Evolutionary conservation across 2,888 invertebrate genomes (phyloP).

Genomic region (Dioctria rufipes): DNA sequence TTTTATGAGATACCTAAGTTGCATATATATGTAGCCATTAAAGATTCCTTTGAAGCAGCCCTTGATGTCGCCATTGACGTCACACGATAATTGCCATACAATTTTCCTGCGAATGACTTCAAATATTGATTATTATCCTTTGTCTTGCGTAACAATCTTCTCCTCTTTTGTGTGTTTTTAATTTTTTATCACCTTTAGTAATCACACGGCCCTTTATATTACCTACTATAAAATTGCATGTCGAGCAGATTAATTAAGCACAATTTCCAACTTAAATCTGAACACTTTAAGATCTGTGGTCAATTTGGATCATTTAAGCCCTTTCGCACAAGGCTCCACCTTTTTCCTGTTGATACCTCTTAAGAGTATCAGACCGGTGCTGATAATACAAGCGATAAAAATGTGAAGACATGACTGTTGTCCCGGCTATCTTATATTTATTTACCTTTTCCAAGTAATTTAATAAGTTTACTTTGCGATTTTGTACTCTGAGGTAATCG

Average conservation of each 20-base stretch:
- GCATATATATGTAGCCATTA: too few relatives aligned
- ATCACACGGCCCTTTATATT: too few relatives aligned
- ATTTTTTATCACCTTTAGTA: too few relatives aligned
- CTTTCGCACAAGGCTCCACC: slow-evolving; percentile 31
- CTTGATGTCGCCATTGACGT: too few relatives aligned
- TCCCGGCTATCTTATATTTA: slow-evolving; percentile 12
- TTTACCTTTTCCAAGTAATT: slow-evolving; percentile 43
- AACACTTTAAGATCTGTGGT: slow-evolving; percentile 38
- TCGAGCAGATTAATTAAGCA: slow-evolving; percentile 43
- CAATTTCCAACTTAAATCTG: slow-evolving; percentile 32
- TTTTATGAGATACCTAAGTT: too few relatives aligned
- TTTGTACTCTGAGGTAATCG: slow-evolving; percentile 22
- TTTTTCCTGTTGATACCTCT: slow-evolving; percentile 31
- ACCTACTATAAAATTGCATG: neutral
- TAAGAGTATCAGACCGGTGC: slow-evolving; percentile 22
- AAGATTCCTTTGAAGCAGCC: too few relatives aligned
- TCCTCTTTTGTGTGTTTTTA: too few relatives aligned
- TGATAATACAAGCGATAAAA: slow-evolving; percentile 26
- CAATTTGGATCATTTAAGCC: slow-evolving; percentile 27
- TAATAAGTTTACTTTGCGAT: slow-evolving; percentile 43
- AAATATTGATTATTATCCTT: too few relatives aligned
- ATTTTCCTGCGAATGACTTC: too few relatives aligned
- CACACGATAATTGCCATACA: too few relatives aligned
- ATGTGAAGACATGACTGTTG: slow-evolving; percentile 4
- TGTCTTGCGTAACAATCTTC: too few relatives aligned